A percentile compares a stretch with the other conserved stretches of the same genome.
Conservation (phyloP, 2,888 invertebrate genomes). For the Branchipolynoe longqiensis region DNA sequence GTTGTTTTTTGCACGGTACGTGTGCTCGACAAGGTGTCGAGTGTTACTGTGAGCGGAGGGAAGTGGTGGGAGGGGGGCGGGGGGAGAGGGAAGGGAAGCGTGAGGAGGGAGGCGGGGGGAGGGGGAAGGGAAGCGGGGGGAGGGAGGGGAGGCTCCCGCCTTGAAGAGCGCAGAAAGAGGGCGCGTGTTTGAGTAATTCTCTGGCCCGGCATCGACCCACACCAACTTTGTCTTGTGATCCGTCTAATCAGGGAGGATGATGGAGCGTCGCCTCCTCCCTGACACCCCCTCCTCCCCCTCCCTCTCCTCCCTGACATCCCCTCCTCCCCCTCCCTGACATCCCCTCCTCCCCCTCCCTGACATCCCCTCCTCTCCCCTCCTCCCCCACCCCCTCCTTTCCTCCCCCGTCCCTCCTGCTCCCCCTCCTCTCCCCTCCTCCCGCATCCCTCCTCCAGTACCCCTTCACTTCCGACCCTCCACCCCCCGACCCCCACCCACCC, state of each 20-base stretch:
- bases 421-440: neutral
- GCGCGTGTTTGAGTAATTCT: slow-evolving; percentile 6
- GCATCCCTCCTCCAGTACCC: neutral
- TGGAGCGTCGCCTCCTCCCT: neutral
- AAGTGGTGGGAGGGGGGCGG: neutral
- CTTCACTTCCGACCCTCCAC: slow-evolving; percentile 13
- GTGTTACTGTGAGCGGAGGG: too few species aligned
- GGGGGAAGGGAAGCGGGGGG: neutral
- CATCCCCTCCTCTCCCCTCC: neutral
- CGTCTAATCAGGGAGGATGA: slow-evolving; percentile 19
- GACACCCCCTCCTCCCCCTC: neutral
- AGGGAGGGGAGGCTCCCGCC: neutral
- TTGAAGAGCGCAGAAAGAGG: neutral
- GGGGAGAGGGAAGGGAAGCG: neutral
- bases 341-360: too few species aligned
- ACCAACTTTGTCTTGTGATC: slow-evolving; percentile 36
- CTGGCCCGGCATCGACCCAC: neutral
- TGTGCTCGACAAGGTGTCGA: too few species aligned
- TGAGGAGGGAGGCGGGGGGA: too few species aligned
- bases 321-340: too few species aligned
- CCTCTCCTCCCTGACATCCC: neutral
- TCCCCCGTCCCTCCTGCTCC: neutral
- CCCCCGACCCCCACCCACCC: too few species aligned
- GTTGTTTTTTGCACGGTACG: too few species aligned
- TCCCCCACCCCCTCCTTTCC: neutral